phyloP scores from a whole-genome alignment of 1,140 invertebrate genomes.

The Drosophila ficusphila region DNA sequence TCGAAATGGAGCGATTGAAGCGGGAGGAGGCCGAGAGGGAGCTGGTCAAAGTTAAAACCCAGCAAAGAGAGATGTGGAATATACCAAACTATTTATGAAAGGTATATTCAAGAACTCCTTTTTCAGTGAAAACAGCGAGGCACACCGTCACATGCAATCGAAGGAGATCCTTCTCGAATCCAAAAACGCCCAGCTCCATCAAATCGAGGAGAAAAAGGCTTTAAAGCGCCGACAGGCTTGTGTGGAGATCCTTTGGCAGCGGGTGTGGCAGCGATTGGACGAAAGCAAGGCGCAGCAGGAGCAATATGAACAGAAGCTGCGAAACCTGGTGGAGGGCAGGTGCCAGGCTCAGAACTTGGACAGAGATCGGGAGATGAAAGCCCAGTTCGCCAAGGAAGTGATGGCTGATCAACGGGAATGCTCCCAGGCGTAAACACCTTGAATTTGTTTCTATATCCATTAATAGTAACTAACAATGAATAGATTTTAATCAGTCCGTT shows the following conservation, averaged over 20 bases:
- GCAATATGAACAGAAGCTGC: slow-evolving; percentile 38
- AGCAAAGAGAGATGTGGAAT: slow-evolving; percentile 75
- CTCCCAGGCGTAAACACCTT: slow-evolving; percentile 15
- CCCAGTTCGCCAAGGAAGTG: not conserved
- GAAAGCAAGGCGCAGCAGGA: slow-evolving; percentile 36
- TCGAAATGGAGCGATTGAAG: slow-evolving; percentile 47
- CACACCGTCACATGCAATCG: slow-evolving; percentile 59
- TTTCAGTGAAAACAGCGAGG: slow-evolving; percentile 63
- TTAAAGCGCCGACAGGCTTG: slow-evolving; percentile 32
- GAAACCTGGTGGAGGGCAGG: slow-evolving; percentile 19
- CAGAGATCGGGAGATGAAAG: slow-evolving; percentile 11
- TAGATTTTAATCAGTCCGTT: too few relatives aligned
- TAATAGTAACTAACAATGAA: too few relatives aligned
- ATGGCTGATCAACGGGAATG: slow-evolving; percentile 21
- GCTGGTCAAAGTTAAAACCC: slow-evolving; percentile 51
- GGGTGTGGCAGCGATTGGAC: slow-evolving; percentile 41
- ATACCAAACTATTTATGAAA: too few relatives aligned
- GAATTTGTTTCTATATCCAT: too few relatives aligned
- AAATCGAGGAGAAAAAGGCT: slow-evolving; percentile 61
- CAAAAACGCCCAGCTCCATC: slow-evolving; percentile 64
- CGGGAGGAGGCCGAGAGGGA: slow-evolving; percentile 42
- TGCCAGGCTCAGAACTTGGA: slow-evolving; percentile 37
- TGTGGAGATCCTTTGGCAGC: slow-evolving; percentile 58
- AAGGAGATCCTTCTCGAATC: slow-evolving; percentile 56
- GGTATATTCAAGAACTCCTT: too few relatives aligned